These are phyloP conservation scores for Penaeus vannamei DNA, from an alignment of 1,140 invertebrate genomes.

Conservation along the genomic window DNA sequence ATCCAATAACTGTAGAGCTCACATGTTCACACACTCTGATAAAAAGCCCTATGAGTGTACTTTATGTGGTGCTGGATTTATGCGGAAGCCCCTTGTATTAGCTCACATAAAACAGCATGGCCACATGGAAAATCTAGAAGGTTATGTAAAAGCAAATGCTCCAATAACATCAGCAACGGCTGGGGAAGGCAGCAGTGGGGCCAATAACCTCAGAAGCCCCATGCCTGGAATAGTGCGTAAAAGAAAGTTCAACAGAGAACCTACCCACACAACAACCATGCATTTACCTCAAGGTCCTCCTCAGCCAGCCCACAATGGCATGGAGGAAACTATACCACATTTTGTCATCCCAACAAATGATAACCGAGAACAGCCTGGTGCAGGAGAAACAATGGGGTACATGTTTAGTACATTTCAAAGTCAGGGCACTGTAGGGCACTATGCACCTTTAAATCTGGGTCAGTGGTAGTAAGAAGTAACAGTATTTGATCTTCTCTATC, in stretches of 20 bases:
- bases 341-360: conserved; percentile 42
- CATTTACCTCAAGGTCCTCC: conserved; percentile 48
- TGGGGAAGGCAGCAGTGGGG: conserved; percentile 7
- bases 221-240: neutral
- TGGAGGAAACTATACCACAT: conserved; percentile 45
- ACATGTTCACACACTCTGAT: conserved; percentile 86
- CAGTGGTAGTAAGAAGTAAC: conserved; percentile 25
- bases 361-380: conserved; percentile 21
- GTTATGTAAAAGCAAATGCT: conserved; percentile 51
- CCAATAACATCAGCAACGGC: conserved; percentile 34
- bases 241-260: conserved; percentile 31
- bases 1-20: conserved; percentile 86
- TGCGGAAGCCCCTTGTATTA: conserved; percentile 77
- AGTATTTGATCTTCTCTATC: too few species aligned
- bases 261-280: conserved; percentile 31
- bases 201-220: conserved; percentile 26
- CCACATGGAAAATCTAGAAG: conserved; percentile 49
- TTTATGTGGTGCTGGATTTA: conserved; percentile 85
- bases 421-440: conserved; percentile 39
- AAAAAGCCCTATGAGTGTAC: conserved; percentile 89
- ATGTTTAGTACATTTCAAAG: conserved; percentile 46
- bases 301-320: conserved; percentile 34
- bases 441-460: conserved; percentile 44
- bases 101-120: conserved; percentile 54
- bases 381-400: conserved; percentile 49